Evolutionary conservation across 2,113 vertebrate genomes (phyloP), one percentile per base, ranked within the genome.

Genomic region (Passer montanus): DNA sequence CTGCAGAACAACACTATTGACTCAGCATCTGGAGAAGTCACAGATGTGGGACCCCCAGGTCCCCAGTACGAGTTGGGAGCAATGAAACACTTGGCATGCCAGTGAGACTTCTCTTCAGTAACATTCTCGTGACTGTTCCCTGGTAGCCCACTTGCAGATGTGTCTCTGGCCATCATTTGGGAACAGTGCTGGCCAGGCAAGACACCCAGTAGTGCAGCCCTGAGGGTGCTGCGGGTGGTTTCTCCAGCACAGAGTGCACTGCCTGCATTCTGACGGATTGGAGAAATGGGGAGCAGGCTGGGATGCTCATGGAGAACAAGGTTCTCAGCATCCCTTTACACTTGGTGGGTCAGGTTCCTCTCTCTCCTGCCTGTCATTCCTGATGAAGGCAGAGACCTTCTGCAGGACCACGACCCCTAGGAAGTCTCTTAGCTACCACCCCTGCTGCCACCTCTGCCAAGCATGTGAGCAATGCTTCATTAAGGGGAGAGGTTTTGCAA

Each of bases 181-280:
- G 59, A 83, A 26, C 39, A 39, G 4, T 0, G 18, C 23, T 41
- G 55, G 33, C 63, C 0, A 0, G 33, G 35, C 0, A 2, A 39
- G 63, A 60, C 37, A 17, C 8, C 16, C n/a, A 16, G 26, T 11
- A 9, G 10, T 1, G 11, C 28, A 30, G 6, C 50, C 26, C 41
- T 20, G 64, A 35, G 20, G 11, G 76, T 11, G 46, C 55, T 49
- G 43, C 14, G 2, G 13, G 24, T 5, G 1, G 1, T 8, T 74
- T 41, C 26, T 46, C 59, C 56, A 35, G 66, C 39, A 50, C 9
- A 4, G 33, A 43, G 14, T 12, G 56, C 1, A 3, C 44, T 27
- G 53, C 22, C 63, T 28, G 41, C 41, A 31, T 20, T 33, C 30
- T 67, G 27, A 30, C 0, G 0, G 44, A 10, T 1, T 30, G 31